Percentiles rank a stretch among this genome's conserved stretches.
These are phyloP conservation scores for Zygogramma bicolorata DNA, from an alignment of 2,888 invertebrate genomes.

Conservation along the genomic window DNA sequence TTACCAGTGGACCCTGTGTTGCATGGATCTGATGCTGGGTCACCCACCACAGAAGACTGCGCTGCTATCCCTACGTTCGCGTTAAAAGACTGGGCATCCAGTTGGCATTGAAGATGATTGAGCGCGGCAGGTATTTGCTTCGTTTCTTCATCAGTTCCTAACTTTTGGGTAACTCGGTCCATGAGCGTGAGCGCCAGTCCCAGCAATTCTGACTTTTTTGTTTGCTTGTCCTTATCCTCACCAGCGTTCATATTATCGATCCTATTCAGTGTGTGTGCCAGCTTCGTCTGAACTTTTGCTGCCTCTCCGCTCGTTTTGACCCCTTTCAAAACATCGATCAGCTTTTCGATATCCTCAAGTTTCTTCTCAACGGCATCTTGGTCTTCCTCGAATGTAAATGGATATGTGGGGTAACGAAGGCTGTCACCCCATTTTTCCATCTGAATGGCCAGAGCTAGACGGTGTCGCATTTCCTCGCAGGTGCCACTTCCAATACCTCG, in stretches of 20 bases:
- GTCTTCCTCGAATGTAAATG: constrained; percentile 25
- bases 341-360: neutral
- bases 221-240: neutral
- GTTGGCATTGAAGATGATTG: too few relatives aligned
- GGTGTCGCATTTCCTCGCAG: constrained; percentile 22
- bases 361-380: constrained; percentile 10
- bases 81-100: too few relatives aligned
- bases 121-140: too few relatives aligned
- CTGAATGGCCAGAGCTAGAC: constrained; percentile 9
- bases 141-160: too few relatives aligned
- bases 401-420: constrained; percentile 22
- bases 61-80: too few relatives aligned
- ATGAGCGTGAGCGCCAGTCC: too few relatives aligned
- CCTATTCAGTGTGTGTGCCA: neutral
- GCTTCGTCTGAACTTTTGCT: too few relatives aligned
- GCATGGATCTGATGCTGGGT: neutral
- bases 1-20: neutral
- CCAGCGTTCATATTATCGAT: neutral
- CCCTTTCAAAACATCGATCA: neutral
- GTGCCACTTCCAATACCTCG: constrained; percentile 18
- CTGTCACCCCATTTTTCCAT: constrained; percentile 28
- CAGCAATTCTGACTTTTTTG: neutral
- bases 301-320: neutral
- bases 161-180: too few relatives aligned
- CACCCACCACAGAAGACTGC: too few relatives aligned